Percentiles rank a stretch among this genome's conserved stretches.
These are phyloP conservation scores for rat (Rattus norvegicus) DNA, from an alignment of 2,113 vertebrate species.

Conservation along the genomic window GRCr8 NC_086019.1:22209001-22209500, in stretches of 20 bases:
- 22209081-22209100: not conserved
- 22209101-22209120: not conserved
- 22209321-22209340: not conserved
- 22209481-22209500: no score
- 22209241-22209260: not conserved
- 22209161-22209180: not conserved
- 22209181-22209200: not conserved
- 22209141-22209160: not conserved
- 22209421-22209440: not conserved
- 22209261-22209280: not conserved
- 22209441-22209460: not conserved
- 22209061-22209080: not conserved
- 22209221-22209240: not conserved
- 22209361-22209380: not conserved
- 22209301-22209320: not conserved
- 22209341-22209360: not conserved
- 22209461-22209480: not conserved
- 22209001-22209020: not conserved
- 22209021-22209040: not conserved
- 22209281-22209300: not conserved
- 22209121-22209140: no score
- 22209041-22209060: not conserved
- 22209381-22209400: not conserved
- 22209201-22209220: not conserved
- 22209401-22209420: accelerated